Conservation (phyloP, 2,888 invertebrate genomes). For the Dryobota labecula region DNA sequence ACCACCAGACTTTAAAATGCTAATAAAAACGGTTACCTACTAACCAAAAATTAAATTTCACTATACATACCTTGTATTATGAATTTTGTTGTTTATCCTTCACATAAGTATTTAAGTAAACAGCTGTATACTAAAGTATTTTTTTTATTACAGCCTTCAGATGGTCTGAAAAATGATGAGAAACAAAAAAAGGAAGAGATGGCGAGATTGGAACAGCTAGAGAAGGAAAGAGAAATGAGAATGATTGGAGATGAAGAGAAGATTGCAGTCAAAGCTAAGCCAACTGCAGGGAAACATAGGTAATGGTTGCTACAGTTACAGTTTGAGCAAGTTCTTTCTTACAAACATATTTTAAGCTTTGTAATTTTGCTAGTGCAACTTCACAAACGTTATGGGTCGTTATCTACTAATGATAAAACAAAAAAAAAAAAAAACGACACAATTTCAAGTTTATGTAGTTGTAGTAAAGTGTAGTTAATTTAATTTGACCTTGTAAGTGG, state of each 20-base stretch:
- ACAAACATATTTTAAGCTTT: neutral
- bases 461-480: neutral
- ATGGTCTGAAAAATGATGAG: slow-evolving; percentile 95
- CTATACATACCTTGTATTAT: too few species aligned
- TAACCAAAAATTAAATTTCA: neutral
- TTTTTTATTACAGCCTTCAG: slow-evolving; percentile 91
- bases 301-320: slow-evolving; percentile 71
- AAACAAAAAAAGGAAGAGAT: slow-evolving; percentile 95
- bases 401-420: neutral
- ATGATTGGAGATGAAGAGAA: slow-evolving; percentile 92
- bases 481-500: neutral
- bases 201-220: slow-evolving; percentile 93
- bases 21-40: neutral
- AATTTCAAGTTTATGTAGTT: neutral
- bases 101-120: neutral
- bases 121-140: neutral
- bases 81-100: neutral
- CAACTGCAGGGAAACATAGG: slow-evolving; percentile 89
- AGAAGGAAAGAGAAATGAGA: slow-evolving; percentile 94
- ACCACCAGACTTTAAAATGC: neutral
- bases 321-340: neutral
- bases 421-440: neutral
- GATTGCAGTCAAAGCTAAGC: slow-evolving; percentile 70
- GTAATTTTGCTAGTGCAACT: neutral
- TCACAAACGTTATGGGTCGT: too few species aligned